Evolutionary conservation across 2,113 vertebrate genomes (phyloP).

Genomic region (human (Homo sapiens)): DNA sequence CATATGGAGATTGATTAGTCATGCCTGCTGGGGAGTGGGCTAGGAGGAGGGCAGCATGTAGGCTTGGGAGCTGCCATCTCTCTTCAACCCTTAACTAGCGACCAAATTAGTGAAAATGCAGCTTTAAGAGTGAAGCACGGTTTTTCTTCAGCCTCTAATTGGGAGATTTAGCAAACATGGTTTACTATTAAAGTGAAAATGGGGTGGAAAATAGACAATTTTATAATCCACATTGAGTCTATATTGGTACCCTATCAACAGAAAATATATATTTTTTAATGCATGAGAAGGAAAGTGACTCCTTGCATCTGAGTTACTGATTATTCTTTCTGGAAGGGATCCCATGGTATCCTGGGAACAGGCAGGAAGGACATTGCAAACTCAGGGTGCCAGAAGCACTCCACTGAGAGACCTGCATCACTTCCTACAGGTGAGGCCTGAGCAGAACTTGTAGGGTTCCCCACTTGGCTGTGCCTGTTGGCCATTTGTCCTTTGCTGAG

Average conservation of each 20-base stretch:
- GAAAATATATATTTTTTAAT: slow-evolving; percentile 31
- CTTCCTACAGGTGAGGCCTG: accelerated
- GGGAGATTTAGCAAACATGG: slow-evolving; percentile 60
- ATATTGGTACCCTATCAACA: not conserved
- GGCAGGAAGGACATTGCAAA: not conserved
- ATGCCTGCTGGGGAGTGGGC: slow-evolving; percentile 27
- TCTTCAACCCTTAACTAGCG: not conserved
- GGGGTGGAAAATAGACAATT: slow-evolving; percentile 60
- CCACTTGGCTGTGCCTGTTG: not conserved
- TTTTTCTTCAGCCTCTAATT: slow-evolving; percentile 47
- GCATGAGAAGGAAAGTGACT: not conserved
- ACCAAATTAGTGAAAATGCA: slow-evolving; percentile 26
- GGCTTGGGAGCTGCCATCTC: not conserved
- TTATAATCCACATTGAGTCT: slow-evolving; percentile 28
- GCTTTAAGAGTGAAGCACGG: not conserved
- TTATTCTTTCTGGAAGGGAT: not conserved
- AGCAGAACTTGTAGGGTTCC: not conserved
- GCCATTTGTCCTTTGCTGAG: slow-evolving; percentile 38
- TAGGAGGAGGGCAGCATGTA: not conserved
- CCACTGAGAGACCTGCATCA: accelerated
- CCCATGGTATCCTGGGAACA: not conserved
- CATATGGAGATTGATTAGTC: slow-evolving; percentile 12
- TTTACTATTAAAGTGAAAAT: slow-evolving; percentile 71
- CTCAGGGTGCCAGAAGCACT: not conserved
- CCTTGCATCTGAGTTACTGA: not conserved